Percentiles rank a stretch among this genome's conserved stretches.
phyloP scores from a whole-genome alignment of 2,113 vertebrate genomes.

The Galemys pyrenaicus region DNA sequence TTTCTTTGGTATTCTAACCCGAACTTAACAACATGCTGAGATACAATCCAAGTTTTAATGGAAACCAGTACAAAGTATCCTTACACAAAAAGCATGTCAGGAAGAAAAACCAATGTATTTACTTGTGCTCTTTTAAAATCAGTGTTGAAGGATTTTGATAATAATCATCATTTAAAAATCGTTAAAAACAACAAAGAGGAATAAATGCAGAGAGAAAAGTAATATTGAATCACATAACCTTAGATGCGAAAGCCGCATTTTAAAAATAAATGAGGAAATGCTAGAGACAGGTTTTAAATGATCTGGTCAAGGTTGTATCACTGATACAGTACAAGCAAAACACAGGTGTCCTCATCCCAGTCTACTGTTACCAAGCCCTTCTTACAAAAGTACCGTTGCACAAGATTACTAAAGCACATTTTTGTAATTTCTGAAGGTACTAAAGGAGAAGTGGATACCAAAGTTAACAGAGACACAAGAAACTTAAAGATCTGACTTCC shows the following conservation, averaged over 20 bases:
- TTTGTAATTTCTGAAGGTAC: neutral
- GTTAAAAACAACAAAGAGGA: neutral
- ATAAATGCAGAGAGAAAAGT: neutral
- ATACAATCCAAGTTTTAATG: slow-evolving; percentile 42
- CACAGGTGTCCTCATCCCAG: neutral
- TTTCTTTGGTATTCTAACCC: slow-evolving; percentile 54
- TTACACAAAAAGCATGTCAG: slow-evolving; percentile 49
- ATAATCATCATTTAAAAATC: slow-evolving; percentile 30
- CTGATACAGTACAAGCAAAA: neutral
- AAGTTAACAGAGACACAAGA: slow-evolving; percentile 41
- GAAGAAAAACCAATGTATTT: neutral
- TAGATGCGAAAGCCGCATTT: slow-evolving; percentile 21
- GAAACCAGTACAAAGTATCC: slow-evolving; percentile 47
- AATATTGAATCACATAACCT: neutral
- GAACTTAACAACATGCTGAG: slow-evolving; percentile 70
- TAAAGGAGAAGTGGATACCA: slow-evolving; percentile 37
- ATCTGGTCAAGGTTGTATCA: neutral
- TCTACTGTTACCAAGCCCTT: neutral
- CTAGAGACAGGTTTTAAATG: slow-evolving; percentile 38
- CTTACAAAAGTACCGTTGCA: neutral
- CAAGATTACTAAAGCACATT: slow-evolving; percentile 24
- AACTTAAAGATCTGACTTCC: slow-evolving; percentile 26
- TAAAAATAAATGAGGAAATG: slow-evolving; percentile 54
- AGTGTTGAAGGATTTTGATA: slow-evolving; percentile 38
- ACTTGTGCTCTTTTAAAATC: slow-evolving; percentile 53